A percentile compares a stretch with the other conserved stretches of the same genome.
phyloP scores from a whole-genome alignment of 2,797 vertebrate genomes.

The Xenentodon cancila region DNA sequence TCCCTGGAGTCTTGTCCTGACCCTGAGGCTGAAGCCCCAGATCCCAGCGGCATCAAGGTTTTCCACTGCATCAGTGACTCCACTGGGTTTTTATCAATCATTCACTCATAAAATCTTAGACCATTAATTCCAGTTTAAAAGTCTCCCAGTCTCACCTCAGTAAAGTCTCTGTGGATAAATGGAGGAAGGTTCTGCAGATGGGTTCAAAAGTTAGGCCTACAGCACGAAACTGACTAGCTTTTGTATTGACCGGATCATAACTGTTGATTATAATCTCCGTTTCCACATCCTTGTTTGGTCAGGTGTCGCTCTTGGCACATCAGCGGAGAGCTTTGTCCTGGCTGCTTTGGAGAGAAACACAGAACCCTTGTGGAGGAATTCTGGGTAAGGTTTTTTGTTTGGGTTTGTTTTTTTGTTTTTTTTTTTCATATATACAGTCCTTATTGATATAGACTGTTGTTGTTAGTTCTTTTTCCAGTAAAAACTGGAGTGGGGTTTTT shows the following conservation, averaged over 20 bases:
- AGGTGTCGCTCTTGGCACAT: conserved; percentile 86
- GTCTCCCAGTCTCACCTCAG: no score
- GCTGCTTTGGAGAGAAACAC: conserved; percentile 94
- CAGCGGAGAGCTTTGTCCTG: conserved; percentile 92
- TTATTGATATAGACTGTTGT: no score
- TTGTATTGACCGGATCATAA: no score
- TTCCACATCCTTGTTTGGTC: conserved; percentile 23
- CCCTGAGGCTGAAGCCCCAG: conserved; percentile 75
- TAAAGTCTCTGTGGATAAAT: no score
- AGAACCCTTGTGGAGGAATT: conserved; percentile 93
- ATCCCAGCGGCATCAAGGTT: conserved; percentile 90
- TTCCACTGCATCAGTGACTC: neutral
- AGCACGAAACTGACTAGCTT: neutral
- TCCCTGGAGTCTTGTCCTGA: conserved; percentile 89
- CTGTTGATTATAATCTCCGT: neutral
- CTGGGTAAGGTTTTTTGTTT: conserved; percentile 79
- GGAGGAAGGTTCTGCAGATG: no score
- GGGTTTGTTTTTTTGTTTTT: neutral
- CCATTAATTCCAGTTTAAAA: neutral
- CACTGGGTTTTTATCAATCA: neutral
- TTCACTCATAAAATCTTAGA: neutral
- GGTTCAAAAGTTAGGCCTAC: no score
- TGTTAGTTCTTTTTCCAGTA: neutral
- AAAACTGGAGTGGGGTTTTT: neutral
- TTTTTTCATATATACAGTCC: neutral